phyloP scores from a whole-genome alignment of 2,113 vertebrate genomes.

The Epinephelus moara region DNA sequence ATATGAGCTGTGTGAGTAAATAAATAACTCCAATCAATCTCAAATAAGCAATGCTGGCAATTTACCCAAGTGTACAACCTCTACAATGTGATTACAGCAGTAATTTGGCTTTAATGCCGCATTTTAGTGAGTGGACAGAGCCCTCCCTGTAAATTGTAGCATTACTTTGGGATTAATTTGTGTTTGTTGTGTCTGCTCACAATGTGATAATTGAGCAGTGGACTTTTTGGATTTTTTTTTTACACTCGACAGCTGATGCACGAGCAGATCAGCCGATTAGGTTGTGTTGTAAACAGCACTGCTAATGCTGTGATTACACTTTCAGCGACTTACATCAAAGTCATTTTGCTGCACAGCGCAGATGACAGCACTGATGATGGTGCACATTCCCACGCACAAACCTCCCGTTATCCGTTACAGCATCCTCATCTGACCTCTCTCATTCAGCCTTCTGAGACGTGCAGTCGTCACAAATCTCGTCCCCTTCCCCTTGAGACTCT shows the following conservation, averaged over 20 bases:
- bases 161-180: neutral
- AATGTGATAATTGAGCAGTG: conserved; percentile 1
- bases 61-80: neutral
- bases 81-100: neutral
- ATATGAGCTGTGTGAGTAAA: neutral
- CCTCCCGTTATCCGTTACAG: neutral
- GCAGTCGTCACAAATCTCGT: conserved; percentile 35
- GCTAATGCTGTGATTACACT: conserved; percentile 42
- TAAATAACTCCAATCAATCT: neutral
- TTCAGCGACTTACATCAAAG: conserved; percentile 16
- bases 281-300: conserved; percentile 31
- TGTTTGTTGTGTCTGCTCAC: neutral
- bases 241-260: conserved; percentile 24
- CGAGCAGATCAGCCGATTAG: conserved; percentile 34
- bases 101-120: neutral
- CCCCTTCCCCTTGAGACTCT: conserved; percentile 40
- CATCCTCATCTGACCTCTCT: conserved; percentile 24
- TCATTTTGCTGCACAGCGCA: conserved; percentile 5
- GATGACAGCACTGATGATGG: conserved; percentile 7
- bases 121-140: neutral
- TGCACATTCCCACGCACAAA: conserved; percentile 36
- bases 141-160: neutral
- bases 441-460: conserved; percentile 29
- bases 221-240: conserved; percentile 1
- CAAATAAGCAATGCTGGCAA: neutral